Evolutionary conservation across 2,113 vertebrate genomes (phyloP).

Genomic region (Carassius auratus): DNA sequence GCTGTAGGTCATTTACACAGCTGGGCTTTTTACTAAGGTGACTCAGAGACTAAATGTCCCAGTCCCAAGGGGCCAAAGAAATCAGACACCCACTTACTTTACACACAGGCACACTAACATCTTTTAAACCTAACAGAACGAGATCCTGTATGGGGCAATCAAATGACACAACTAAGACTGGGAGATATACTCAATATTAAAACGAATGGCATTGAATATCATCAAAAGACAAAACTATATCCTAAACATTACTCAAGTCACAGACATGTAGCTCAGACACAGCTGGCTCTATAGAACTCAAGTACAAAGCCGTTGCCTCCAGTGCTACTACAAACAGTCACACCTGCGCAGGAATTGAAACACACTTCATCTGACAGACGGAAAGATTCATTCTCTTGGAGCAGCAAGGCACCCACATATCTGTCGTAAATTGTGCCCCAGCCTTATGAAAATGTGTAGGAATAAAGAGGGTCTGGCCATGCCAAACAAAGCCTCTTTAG

Average conservation of each 20-base stretch:
- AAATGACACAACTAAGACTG: constrained; percentile 19
- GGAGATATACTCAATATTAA: neutral
- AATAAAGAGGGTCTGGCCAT: constrained; percentile 24
- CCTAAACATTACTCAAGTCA: neutral
- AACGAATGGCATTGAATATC: neutral
- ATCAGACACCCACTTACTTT: constrained; percentile 61
- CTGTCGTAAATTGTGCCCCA: neutral
- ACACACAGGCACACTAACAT: constrained; percentile 15
- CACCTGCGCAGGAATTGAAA: constrained; percentile 16
- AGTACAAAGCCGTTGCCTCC: constrained; percentile 27
- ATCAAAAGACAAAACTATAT: neutral
- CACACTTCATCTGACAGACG: neutral
- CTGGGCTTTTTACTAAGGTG: constrained; percentile 71
- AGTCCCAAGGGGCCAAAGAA: constrained; percentile 67
- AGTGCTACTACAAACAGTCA: constrained; percentile 4
- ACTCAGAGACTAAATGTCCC: constrained; percentile 71
- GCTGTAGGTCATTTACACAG: constrained; percentile 79
- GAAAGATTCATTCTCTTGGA: constrained; percentile 2
- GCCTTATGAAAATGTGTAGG: constrained; percentile 28
- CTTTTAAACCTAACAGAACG: constrained; percentile 44
- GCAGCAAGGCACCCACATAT: neutral
- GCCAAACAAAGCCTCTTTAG: constrained; percentile 47
- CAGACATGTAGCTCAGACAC: neutral
- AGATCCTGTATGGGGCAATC: constrained; percentile 26
- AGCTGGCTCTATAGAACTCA: constrained; percentile 26